Evolutionary conservation across 1,140 invertebrate genomes (phyloP).

Genomic region (Solenopsis fugax): DNA sequence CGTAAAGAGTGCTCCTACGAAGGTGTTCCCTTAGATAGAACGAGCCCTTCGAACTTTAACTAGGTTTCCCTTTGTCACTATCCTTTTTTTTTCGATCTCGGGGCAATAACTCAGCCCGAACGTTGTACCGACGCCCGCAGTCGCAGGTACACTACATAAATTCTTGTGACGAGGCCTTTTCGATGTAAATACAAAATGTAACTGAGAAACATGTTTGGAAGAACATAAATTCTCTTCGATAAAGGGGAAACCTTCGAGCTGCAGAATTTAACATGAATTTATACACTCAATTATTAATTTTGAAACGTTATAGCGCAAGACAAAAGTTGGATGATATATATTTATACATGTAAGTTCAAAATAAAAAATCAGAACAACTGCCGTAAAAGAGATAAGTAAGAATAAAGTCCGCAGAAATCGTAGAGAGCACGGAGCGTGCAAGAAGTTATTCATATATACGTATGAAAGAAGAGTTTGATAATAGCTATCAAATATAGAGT

Average conservation of each 20-base stretch:
- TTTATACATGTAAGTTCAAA: too few relatives aligned
- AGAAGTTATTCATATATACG: too few relatives aligned
- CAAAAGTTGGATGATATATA: neutral
- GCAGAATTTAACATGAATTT: neutral
- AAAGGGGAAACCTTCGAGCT: neutral
- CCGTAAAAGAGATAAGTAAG: too few relatives aligned
- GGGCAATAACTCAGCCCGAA: slow-evolving; percentile 14
- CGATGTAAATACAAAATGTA: slow-evolving; percentile 47
- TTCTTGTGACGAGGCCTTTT: slow-evolving; percentile 15
- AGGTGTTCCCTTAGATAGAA: slow-evolving; percentile 58
- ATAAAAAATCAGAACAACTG: too few relatives aligned
- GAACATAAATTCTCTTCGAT: neutral
- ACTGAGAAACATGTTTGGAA: neutral
- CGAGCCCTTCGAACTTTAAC: slow-evolving; percentile 35
- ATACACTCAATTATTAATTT: neutral
- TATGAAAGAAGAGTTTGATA: too few relatives aligned
- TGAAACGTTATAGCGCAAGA: neutral
- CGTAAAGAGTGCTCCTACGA: slow-evolving; percentile 59
- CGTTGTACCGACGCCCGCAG: neutral
- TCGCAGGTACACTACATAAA: slow-evolving; percentile 11
- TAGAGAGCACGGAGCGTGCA: too few relatives aligned
- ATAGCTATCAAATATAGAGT: too few relatives aligned
- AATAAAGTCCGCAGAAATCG: too few relatives aligned
- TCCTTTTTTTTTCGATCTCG: slow-evolving; percentile 20
- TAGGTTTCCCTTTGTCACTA: slow-evolving; percentile 59